phyloP scores from a whole-genome alignment of 2,797 vertebrate species.

The Orientallactaga sibirica region DNA sequence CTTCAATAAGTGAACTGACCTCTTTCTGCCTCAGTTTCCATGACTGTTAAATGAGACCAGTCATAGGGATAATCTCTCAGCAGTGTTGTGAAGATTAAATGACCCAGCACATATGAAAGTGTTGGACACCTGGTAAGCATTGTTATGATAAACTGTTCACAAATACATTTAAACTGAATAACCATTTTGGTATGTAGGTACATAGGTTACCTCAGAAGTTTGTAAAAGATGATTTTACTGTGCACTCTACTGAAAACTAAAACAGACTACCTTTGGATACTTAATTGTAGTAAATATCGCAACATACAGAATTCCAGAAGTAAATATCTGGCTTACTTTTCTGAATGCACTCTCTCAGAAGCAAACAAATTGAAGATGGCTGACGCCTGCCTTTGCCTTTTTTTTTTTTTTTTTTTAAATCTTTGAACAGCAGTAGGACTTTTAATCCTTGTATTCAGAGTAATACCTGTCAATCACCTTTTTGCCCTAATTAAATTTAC shows the following conservation, averaged over 20 bases:
- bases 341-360: not conserved
- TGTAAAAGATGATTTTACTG: constrained; percentile 23
- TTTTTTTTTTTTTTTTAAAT: constrained; percentile 46
- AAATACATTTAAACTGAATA: constrained; percentile 19
- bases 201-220: not conserved
- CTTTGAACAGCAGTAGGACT: constrained; percentile 42
- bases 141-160: not conserved
- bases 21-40: not conserved
- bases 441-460: constrained; percentile 70
- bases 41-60: not conserved
- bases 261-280: not conserved
- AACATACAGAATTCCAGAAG: constrained; percentile 28
- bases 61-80: not conserved
- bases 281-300: not conserved
- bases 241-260: not conserved
- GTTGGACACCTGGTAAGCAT: not conserved
- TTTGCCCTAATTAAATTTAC: constrained; percentile 81
- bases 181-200: not conserved
- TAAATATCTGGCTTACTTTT: constrained; percentile 5
- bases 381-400: constrained; percentile 18
- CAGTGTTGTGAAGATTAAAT: not conserved
- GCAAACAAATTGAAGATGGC: constrained; percentile 40
- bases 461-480: constrained; percentile 73
- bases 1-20: not conserved
- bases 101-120: not conserved